Conservation (phyloP, 2,797 vertebrate genomes). For the Otus scops region DNA sequence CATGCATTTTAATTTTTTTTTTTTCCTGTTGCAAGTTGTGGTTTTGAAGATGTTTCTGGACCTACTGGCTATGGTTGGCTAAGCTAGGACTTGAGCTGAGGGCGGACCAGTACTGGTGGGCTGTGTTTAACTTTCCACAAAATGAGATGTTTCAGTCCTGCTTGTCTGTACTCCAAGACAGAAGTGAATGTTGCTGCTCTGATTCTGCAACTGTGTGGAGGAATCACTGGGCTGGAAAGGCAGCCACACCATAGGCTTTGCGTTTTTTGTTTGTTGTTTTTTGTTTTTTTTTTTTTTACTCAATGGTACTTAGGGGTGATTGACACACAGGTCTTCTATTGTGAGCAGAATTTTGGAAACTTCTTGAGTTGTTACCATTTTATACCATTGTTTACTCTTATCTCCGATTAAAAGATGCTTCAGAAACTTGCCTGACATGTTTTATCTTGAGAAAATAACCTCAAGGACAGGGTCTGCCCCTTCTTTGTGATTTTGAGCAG, state of each 20-base stretch:
- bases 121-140: not conserved
- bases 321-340: not conserved
- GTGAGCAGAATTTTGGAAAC: slow-evolving; percentile 38
- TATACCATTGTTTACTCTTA: slow-evolving; percentile 81
- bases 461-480: accelerated
- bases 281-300: slow-evolving; percentile 19
- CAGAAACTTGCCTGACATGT: not conserved
- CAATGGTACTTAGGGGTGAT: slow-evolving; percentile 65
- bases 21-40: not conserved
- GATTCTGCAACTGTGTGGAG: not conserved
- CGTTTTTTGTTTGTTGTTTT: not conserved
- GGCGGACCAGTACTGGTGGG: not conserved
- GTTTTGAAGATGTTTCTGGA: not conserved
- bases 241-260: not conserved
- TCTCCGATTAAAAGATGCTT: slow-evolving; percentile 78
- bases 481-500: too few species aligned
- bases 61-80: not conserved
- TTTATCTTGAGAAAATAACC: not conserved
- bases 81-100: not conserved
- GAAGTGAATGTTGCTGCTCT: not conserved
- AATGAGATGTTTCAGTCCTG: not conserved
- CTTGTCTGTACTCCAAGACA: not conserved
- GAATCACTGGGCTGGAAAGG: not conserved
- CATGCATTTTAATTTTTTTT: not conserved
- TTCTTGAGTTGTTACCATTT: slow-evolving; percentile 69